These are phyloP conservation scores for Microctenopoma steveboyesi DNA, from an alignment of 2,797 vertebrate species.

Conservation along the genomic window DNA sequence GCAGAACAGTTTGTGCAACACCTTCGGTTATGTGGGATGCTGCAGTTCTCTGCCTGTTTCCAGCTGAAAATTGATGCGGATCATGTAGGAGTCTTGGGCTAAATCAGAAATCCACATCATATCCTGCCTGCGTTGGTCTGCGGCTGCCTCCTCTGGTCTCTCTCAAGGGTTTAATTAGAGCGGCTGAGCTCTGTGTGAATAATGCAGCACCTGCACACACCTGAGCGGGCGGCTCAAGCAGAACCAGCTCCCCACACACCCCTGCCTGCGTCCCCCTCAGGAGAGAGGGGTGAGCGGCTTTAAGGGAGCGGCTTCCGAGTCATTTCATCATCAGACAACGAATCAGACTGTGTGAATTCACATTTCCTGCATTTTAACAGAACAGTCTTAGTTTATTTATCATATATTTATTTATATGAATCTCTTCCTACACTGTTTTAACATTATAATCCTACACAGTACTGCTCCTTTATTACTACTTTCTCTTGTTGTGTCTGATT, in stretches of 20 bases:
- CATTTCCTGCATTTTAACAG: no score
- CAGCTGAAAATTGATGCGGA: constrained; percentile 22
- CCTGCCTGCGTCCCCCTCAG: no score
- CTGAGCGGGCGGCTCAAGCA: constrained; percentile 27
- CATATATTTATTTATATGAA: no score
- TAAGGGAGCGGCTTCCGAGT: background rate
- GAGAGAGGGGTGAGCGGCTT: background rate
- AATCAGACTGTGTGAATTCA: no score
- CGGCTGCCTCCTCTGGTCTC: background rate
- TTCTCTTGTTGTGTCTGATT: no score
- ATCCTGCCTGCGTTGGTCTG: constrained; percentile 6
- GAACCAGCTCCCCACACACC: background rate
- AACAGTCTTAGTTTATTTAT: no score
- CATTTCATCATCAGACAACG: background rate
- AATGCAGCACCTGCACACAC: constrained; percentile 52
- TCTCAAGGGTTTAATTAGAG: constrained; percentile 60
- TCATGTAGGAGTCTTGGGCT: constrained; percentile 23
- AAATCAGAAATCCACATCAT: constrained; percentile 38
- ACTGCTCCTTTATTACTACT: no score
- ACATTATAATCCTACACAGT: no score
- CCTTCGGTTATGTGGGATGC: constrained; percentile 7
- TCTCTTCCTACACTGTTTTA: no score
- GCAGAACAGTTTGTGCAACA: background rate
- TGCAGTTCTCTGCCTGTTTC: constrained; percentile 4
- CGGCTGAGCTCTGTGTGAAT: constrained; percentile 42